Evolutionary conservation across 2,797 vertebrate species (phyloP), one percentile per base, ranked within the genome.

Genomic region (Percopsis omiscomaycus): DNA sequence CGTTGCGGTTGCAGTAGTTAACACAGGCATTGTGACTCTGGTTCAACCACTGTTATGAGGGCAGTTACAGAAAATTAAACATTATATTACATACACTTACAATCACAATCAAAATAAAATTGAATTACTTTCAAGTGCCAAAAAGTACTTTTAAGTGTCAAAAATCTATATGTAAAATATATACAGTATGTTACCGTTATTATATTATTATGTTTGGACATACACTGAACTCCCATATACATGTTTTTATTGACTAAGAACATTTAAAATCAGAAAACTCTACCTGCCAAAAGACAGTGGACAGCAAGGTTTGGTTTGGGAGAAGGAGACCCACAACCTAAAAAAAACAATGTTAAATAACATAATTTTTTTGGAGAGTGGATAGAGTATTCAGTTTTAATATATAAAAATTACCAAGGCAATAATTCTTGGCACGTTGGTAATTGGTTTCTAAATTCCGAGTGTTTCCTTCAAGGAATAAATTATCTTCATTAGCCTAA

Each of bases 221-320:
- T 9, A 2, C 22, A 6, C 37, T 42, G 8, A 42, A 6, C 5
- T 42, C 37, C 37, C 37, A 42, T 42, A 42, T 49, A 5, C 14
- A 14, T 3, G 14, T 49, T n/a, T 49, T 14, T 49, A 15, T 5
- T n/a, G 14, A 49, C 8, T 22, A 51, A 22, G 1, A 12, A 52
- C 8, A 11, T 10, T 12, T 10, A 9, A 27, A 22, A 27, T 16
- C 11, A 16, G 6, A 51, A 11, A 16, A 3, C 8, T 5, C 3
- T 90, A 98, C 96, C 96, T 98, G 96, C 96, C 96, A 98, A 80
- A 98, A 98, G 68, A 98, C 78, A 0, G 96, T 97, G 45, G 96
- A 95, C 0, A 86, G 81, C 84, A 98, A 63, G 0, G 95, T 98
- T 90, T 98, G 96, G 85, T 95, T 95, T 66, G 96, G 96, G 77